phyloP scores from a whole-genome alignment of 2,113 vertebrate genomes.

The Albula goreensis region DNA sequence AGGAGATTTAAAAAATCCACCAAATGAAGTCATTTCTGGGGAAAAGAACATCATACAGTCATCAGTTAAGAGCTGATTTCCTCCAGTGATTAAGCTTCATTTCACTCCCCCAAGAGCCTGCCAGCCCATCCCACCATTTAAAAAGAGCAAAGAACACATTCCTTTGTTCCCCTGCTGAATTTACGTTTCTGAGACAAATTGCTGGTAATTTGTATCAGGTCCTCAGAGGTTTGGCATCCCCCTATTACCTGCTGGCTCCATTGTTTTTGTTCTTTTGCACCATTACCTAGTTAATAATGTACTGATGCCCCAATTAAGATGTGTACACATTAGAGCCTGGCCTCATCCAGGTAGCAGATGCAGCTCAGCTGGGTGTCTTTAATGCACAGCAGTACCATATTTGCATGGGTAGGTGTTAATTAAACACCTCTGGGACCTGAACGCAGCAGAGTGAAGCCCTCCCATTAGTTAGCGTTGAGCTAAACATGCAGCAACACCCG shows the following conservation, averaged over 20 bases:
- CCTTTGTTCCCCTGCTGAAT: neutral
- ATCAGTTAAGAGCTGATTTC: neutral
- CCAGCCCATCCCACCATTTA: neutral
- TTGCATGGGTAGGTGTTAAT: too few relatives aligned
- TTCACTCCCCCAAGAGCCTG: neutral
- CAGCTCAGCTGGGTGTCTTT: neutral
- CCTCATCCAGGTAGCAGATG: neutral
- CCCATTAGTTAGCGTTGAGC: too few relatives aligned
- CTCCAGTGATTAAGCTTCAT: neutral
- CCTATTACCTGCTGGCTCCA: neutral
- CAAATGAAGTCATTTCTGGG: neutral
- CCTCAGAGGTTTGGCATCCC: neutral
- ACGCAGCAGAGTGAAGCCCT: too few relatives aligned
- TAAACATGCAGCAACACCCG: too few relatives aligned
- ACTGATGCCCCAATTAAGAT: neutral
- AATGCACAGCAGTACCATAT: neutral
- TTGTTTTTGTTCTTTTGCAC: neutral
- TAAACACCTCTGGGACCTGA: too few relatives aligned
- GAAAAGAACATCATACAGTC: neutral
- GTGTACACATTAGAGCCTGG: neutral
- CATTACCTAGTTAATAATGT: neutral
- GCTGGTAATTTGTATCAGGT: neutral
- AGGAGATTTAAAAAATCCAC: neutral
- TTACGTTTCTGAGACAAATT: neutral
- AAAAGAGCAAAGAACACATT: neutral